Evolutionary conservation across 2,113 vertebrate species (phyloP).

Genomic region (Oenanthe oenanthe): DNA sequence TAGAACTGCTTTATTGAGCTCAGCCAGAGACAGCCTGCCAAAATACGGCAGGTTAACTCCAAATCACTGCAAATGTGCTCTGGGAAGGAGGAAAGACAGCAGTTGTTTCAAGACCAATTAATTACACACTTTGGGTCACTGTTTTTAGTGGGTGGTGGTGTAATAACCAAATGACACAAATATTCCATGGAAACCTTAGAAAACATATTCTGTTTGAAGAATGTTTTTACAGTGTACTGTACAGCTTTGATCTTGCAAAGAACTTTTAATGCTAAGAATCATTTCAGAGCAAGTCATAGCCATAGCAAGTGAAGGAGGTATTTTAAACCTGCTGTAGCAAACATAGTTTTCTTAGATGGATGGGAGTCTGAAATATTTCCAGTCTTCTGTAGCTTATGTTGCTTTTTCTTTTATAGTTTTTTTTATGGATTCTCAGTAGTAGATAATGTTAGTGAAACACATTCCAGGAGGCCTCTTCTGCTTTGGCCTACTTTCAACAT

Average conservation of each 20-base stretch:
- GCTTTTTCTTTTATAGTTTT: background rate
- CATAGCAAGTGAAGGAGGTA: background rate
- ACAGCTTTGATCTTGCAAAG: background rate
- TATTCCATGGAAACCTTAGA: background rate
- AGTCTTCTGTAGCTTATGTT: background rate
- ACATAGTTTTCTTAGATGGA: background rate
- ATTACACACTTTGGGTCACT: background rate
- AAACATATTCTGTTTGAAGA: background rate
- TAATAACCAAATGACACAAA: background rate
- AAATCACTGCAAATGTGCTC: background rate
- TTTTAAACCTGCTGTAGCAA: background rate
- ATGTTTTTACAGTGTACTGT: background rate
- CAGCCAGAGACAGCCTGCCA: background rate
- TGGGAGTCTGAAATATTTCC: background rate
- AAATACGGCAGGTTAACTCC: background rate
- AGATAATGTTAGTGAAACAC: background rate
- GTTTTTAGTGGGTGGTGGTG: background rate
- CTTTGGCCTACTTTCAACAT: background rate
- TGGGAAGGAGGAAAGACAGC: background rate
- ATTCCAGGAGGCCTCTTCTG: background rate
- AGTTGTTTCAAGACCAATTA: background rate
- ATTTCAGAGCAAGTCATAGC: background rate
- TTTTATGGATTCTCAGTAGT: background rate
- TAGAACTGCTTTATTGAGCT: background rate
- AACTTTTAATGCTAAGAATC: background rate